A percentile compares a stretch with the other conserved stretches of the same genome.
Evolutionary conservation across 2,888 invertebrate species (phyloP).

Genomic region (Carpatolechia fugitivella): DNA sequence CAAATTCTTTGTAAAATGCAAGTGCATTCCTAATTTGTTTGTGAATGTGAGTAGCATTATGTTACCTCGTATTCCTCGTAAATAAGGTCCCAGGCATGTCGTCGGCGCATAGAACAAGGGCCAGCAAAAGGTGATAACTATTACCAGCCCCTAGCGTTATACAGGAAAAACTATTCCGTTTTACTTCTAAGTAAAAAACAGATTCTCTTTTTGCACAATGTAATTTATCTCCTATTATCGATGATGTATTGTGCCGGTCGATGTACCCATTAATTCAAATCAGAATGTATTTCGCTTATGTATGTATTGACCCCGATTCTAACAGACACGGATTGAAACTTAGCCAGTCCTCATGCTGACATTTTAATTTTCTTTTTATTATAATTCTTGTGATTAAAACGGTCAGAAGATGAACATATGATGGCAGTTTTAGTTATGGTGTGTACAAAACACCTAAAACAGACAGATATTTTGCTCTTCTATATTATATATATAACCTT

Average conservation of each 20-base stretch:
- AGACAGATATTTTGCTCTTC: no score
- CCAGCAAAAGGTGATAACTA: not conserved
- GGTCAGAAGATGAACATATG: no score
- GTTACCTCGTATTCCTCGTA: not conserved
- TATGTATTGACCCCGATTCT: not conserved
- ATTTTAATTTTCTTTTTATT: no score
- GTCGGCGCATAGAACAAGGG: not conserved
- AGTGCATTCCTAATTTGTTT: no score
- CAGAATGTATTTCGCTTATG: not conserved
- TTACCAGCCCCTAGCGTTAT: not conserved
- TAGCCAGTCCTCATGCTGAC: no score
- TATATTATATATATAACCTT: no score
- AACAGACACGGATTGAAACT: no score
- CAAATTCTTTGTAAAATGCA: no score
- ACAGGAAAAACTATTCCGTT: not conserved
- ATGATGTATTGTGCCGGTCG: not conserved
- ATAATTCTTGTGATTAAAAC: no score
- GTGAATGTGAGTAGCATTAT: no score
- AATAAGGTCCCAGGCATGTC: constrained; percentile 3
- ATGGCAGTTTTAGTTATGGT: no score
- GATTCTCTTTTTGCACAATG: not conserved
- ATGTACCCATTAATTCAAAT: not conserved
- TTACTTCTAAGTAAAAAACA: constrained; percentile 13
- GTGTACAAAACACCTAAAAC: no score
- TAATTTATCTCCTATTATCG: constrained; percentile 6